Evolutionary conservation across 2,888 invertebrate species (phyloP), one percentile per base, ranked within the genome.

Genomic region (Andrena haemorrhoa): DNA sequence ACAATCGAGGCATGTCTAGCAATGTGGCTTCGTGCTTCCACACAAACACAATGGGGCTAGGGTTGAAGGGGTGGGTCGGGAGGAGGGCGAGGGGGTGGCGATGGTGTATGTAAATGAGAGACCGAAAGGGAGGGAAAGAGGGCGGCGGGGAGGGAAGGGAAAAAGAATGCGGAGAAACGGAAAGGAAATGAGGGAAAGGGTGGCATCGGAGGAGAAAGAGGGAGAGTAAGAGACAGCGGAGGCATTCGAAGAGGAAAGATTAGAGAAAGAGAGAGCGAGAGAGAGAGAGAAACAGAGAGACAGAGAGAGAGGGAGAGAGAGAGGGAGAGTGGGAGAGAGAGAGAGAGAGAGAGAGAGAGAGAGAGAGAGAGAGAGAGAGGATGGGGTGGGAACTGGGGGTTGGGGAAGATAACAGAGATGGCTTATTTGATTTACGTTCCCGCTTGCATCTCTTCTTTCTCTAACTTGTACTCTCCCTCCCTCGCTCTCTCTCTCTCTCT

Each of bases 351-450:
- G 61, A 31, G 64, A 60, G 66, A 78, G 70, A 61, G 64, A 41
- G 41, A 70, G 61, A 29, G 63, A 53, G 58, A 53, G 71, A 47
- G 60, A 60, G 78, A 61, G 70, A 79, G 68, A 58, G 61, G 41
- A 16, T 16, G 41, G 41, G 41, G 16, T 41, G 70, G 75, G 31
- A 60, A 68, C n/a, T 56, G 56, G 56, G 68, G 53, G 71, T 4
- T n/a, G 60, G 41, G 73, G 66, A 74, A 81, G 85, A 82, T 75
- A 83, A 68, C 71, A 41, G 87, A 84, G 83, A 84, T 82, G 63
- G 83, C 74, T 82, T 77, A 72, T 82, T 87, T 86, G 87, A 87
- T 89, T 85, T 89, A 88, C 88, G 82, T 80, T 77, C 82, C 68
- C 69, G 77, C 78, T 87, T 78, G 68, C 68, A 60, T 75, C 74